phyloP scores from a whole-genome alignment of 92 coral and sea anemone genomes.

The Phenganax subtilis region DNA sequence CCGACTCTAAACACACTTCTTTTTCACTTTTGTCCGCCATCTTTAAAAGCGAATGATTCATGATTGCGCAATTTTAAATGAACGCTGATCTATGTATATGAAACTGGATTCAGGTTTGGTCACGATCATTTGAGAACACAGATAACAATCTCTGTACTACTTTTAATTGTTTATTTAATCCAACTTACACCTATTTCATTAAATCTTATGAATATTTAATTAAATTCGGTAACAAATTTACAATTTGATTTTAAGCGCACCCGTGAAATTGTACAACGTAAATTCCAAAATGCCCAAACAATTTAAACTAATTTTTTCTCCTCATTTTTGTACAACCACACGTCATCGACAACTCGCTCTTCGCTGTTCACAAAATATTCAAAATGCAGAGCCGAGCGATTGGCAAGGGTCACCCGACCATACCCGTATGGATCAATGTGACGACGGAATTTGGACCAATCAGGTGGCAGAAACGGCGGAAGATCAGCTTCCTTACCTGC shows the following conservation, averaged over 20 bases:
- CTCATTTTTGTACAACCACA: conserved; percentile 55
- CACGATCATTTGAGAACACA: not conserved
- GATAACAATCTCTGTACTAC: not conserved
- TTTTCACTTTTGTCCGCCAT: conserved; percentile 1
- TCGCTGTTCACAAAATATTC: conserved; percentile 67
- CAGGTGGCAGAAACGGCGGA: conserved; percentile 50
- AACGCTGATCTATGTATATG: not conserved
- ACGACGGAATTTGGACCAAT: conserved; percentile 62
- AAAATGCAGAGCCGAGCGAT: conserved; percentile 68
- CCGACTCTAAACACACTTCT: not conserved
- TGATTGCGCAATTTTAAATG: not conserved
- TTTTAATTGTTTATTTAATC: not conserved
- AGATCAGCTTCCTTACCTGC: conserved; percentile 57
- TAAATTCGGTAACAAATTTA: too few species aligned
- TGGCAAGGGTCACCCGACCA: conserved; percentile 72
- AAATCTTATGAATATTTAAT: not conserved
- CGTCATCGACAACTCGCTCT: conserved; percentile 58
- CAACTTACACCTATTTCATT: not conserved
- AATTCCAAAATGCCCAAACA: not conserved
- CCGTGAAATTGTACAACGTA: not conserved
- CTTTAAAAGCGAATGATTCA: not conserved
- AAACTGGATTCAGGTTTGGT: not conserved
- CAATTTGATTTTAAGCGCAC: not conserved
- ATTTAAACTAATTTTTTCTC: too few species aligned
- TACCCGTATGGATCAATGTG: conserved; percentile 68